Conservation (phyloP, 2,888 invertebrate species). For the Malachius bipustulatus region DNA sequence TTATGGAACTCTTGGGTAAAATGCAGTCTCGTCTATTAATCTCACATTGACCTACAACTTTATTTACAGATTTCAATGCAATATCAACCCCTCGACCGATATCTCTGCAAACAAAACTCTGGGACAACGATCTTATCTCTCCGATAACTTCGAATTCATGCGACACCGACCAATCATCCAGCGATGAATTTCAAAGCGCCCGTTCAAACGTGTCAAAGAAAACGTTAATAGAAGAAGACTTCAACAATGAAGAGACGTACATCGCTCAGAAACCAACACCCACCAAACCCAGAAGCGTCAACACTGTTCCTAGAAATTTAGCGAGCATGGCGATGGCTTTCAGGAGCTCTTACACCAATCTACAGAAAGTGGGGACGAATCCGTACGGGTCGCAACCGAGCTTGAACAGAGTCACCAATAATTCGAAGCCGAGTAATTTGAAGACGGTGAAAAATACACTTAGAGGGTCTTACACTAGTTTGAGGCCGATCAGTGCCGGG, state of each 20-base stretch:
- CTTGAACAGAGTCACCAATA: slow-evolving; percentile 15
- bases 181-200: slow-evolving; percentile 29
- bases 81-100: slow-evolving; percentile 34
- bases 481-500: slow-evolving; percentile 27
- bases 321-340: slow-evolving; percentile 6
- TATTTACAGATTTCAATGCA: slow-evolving; percentile 27
- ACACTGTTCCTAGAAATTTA: not conserved
- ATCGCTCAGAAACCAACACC: slow-evolving; percentile 7
- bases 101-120: slow-evolving; percentile 16
- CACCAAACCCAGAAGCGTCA: not conserved
- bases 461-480: slow-evolving; percentile 32
- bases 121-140: slow-evolving; percentile 27
- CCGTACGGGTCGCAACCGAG: slow-evolving; percentile 19
- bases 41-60: not conserved
- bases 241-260: slow-evolving; percentile 12
- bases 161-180: slow-evolving; percentile 31
- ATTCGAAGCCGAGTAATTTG: slow-evolving; percentile 21
- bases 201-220: slow-evolving; percentile 22
- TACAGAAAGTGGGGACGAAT: slow-evolving; percentile 14
- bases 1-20: slow-evolving; percentile 2
- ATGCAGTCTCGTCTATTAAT: too few relatives aligned
- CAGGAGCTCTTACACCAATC: slow-evolving; percentile 22
- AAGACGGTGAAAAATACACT: slow-evolving; percentile 28
- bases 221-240: slow-evolving; percentile 12
- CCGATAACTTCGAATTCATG: slow-evolving; percentile 29